These are phyloP conservation scores for Cheilosia scutellata DNA, from an alignment of 2,888 invertebrate genomes.

Conservation along the genomic window DNA sequence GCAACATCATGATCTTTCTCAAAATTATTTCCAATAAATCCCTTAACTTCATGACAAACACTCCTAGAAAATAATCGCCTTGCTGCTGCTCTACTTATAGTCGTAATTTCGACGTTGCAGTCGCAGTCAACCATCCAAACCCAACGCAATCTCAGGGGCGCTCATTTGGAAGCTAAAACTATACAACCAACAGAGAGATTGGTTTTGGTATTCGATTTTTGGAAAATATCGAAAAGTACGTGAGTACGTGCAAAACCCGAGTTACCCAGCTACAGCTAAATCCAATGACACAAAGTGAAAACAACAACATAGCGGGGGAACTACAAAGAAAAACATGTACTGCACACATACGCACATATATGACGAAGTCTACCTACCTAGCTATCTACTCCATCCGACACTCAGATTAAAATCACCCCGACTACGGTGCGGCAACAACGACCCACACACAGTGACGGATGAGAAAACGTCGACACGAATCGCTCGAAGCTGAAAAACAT, in stretches of 20 bases:
- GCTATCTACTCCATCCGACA: constrained; percentile 20
- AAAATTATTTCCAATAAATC: no score
- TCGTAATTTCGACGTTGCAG: neutral
- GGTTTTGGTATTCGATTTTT: constrained; percentile 56
- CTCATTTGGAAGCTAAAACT: constrained; percentile 36
- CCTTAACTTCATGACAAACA: no score
- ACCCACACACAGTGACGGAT: constrained; percentile 46
- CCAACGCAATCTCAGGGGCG: constrained; percentile 27
- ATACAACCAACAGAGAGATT: constrained; percentile 15
- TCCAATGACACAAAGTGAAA: constrained; percentile 46
- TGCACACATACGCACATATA: neutral
- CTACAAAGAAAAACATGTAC: constrained; percentile 12
- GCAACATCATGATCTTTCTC: no score
- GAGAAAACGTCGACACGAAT: constrained; percentile 41
- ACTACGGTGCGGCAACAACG: constrained; percentile 36
- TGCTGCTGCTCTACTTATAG: no score
- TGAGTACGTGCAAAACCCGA: constrained; percentile 54
- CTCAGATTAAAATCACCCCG: constrained; percentile 41
- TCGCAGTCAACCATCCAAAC: constrained; percentile 11
- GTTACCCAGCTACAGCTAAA: constrained; percentile 25
- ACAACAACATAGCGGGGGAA: constrained; percentile 15
- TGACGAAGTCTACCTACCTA: constrained; percentile 12
- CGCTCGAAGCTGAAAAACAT: constrained; percentile 44
- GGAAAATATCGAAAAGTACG: constrained; percentile 54
- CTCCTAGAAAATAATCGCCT: no score